Base-by-base conservation (phyloP, 1,140 invertebrate species). In the Heliothis virescens region DNA sequence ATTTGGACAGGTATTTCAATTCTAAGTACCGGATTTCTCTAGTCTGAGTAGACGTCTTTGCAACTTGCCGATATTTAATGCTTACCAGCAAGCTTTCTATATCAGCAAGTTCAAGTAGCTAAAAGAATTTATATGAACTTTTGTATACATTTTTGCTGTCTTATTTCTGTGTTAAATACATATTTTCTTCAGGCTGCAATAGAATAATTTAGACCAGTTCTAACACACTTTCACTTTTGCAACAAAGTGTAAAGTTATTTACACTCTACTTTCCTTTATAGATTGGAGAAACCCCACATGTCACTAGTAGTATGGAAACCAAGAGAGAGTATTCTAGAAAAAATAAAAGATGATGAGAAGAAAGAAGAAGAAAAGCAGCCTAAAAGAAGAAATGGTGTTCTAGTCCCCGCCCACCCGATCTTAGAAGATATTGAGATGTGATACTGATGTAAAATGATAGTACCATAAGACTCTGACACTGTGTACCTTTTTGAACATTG, bases 231-330 rank as follows among this genome's bases (percentile, higher is more conserved):
- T 63, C 60, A 47, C 60, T 47, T 16, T 13, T 34, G 1, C 60
- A n/a, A 63, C 2, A 11, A 18, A 1, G 9, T 18, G 18, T 15
- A 16, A n/a, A 18, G 9, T 18, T 50, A 18, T 69, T 72, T 0
- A 62, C 5, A 21, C 12, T 15, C 53, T 12, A 18, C 11, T n/a
- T 59, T 71, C 48, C 63, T 48, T 29, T 21, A 2, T 86, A 95
- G 95, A 82, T 90, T 96, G 83, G 96, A 97, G 80, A 96, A 96
- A 85, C 97, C 97, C 11, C 96, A 96, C 87, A 97, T 97, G 94
- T 97, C 97, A 57, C 86, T 98, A 83, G 96, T 98, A 4, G 95
- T 97, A 3, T 98, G 97, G 97, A 96, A 97, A 89, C 97, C 97
- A 3, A 96, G 96, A 50, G 95, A 95, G 15, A 95, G 95, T 77